phyloP scores from a whole-genome alignment of 2,113 vertebrate genomes.

The Dasyurus viverrinus region DNA sequence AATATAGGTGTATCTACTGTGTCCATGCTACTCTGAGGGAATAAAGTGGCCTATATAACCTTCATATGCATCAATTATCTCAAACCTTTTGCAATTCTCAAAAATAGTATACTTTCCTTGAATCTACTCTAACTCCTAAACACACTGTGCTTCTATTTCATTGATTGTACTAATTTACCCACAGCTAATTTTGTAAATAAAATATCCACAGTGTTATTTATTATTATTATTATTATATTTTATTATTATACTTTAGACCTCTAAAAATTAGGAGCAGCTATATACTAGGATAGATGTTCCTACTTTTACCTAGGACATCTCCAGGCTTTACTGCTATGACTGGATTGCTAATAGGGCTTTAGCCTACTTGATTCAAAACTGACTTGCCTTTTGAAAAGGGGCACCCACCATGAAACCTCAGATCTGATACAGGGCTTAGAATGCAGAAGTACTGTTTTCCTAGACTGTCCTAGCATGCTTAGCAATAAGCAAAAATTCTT shows the following conservation, averaged over 20 bases:
- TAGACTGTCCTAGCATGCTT: neutral
- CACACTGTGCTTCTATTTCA: neutral
- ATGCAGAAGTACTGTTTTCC: neutral
- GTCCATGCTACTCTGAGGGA: neutral
- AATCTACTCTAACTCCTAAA: neutral
- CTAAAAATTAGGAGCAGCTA: neutral
- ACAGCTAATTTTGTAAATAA: neutral
- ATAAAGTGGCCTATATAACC: neutral
- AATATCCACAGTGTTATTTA: neutral
- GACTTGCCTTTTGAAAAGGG: neutral
- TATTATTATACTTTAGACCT: neutral
- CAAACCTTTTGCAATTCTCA: neutral
- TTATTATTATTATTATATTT: neutral
- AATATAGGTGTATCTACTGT: neutral
- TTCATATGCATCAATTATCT: neutral
- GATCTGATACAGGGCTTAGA: neutral
- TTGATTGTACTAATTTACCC: neutral
- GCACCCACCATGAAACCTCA: neutral
- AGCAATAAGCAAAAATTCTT: neutral
- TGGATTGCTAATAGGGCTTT: neutral
- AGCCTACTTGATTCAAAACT: neutral
- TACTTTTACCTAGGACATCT: neutral
- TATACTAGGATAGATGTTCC: neutral
- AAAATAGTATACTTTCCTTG: neutral
- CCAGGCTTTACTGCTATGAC: neutral